phyloP scores from a whole-genome alignment of 1,140 invertebrate species.

The Eriocheir sinensis region DNA sequence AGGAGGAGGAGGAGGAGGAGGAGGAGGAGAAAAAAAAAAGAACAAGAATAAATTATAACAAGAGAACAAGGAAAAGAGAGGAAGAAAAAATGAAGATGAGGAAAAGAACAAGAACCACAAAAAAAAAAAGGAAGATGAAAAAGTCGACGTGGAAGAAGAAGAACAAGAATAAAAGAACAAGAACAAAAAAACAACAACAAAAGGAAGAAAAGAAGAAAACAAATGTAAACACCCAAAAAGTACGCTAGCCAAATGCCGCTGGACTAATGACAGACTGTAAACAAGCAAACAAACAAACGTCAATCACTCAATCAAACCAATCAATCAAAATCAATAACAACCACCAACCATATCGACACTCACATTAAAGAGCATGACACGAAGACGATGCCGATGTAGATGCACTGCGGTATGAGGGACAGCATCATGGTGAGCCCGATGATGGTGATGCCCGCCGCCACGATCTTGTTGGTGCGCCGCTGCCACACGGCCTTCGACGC shows the following conservation, averaged over 20 bases:
- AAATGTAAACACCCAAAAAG: background rate
- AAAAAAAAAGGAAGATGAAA: no score
- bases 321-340: background rate
- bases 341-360: background rate
- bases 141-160: no score
- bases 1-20: no score
- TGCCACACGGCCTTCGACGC: slow-evolving; percentile 70
- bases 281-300: background rate
- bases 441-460: slow-evolving; percentile 70
- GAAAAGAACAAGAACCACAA: no score
- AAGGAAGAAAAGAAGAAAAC: background rate
- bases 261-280: no score
- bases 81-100: no score
- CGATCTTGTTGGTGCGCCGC: slow-evolving; percentile 74
- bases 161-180: no score
- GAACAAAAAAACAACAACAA: background rate
- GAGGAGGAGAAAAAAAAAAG: no score
- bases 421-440: slow-evolving; percentile 76
- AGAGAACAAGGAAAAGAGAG: no score
- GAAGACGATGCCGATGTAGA: slow-evolving; percentile 73
- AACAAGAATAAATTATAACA: no score
- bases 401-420: slow-evolving; percentile 70
- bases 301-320: background rate
- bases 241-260: no score
- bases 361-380: slow-evolving; percentile 67